phyloP scores from a whole-genome alignment of 2,113 vertebrate genomes.

The Zosterops pallidus region DNA sequence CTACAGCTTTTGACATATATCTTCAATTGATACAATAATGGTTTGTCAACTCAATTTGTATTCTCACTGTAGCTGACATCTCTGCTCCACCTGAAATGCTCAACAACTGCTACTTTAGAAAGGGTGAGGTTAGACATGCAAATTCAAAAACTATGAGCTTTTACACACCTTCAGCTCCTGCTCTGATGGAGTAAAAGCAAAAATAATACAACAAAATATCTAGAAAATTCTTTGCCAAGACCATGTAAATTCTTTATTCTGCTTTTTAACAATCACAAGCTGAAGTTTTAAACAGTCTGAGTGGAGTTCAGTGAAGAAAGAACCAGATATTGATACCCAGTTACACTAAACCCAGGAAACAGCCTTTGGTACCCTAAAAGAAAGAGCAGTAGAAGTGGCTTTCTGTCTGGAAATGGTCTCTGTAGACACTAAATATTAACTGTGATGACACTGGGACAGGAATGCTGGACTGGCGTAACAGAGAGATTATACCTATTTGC shows the following conservation, averaged over 20 bases:
- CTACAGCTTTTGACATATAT: not conserved
- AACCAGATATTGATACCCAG: not conserved
- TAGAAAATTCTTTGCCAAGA: not conserved
- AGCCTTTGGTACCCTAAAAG: not conserved
- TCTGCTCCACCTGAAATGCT: not conserved
- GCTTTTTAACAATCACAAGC: not conserved
- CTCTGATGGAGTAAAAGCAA: not conserved
- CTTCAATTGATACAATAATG: not conserved
- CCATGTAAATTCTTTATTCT: not conserved
- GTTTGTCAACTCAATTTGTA: not conserved
- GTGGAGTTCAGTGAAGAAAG: not conserved
- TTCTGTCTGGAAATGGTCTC: not conserved
- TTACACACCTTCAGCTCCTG: not conserved
- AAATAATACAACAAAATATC: not conserved
- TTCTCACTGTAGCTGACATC: not conserved
- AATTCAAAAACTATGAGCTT: not conserved
- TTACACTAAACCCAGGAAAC: not conserved
- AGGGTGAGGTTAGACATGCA: not conserved
- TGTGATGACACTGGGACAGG: not conserved
- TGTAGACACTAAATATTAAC: not conserved
- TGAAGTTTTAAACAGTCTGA: not conserved
- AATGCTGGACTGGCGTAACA: rapidly evolving
- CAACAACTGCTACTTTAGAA: not conserved
- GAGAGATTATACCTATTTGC: not conserved
- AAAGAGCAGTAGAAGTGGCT: not conserved